Conservation (phyloP, 2,797 vertebrate species). For the Tenualosa ilisha region DNA sequence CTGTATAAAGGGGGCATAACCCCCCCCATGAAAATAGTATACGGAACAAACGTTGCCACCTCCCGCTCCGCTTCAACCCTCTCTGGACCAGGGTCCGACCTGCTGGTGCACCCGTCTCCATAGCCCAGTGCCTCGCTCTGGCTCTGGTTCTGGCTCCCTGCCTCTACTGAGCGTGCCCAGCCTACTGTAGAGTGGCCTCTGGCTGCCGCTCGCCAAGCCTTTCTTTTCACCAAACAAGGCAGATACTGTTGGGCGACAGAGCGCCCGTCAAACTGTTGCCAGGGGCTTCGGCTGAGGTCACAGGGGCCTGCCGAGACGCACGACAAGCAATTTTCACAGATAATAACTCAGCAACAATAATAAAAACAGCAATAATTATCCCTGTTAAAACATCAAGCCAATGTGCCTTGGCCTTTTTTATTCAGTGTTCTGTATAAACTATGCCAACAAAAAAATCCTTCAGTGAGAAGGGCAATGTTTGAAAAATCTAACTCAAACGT, state of each 20-base stretch:
- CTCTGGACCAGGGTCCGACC: background rate
- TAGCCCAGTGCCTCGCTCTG: background rate
- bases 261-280: background rate
- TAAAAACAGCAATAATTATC: background rate
- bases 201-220: slow-evolving; percentile 4
- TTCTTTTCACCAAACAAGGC: slow-evolving; percentile 11
- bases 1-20: too few species aligned
- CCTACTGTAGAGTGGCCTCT: slow-evolving; percentile 10
- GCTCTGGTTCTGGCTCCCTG: background rate
- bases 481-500: background rate
- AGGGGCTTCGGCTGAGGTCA: background rate
- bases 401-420: background rate
- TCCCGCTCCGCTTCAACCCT: too few species aligned
- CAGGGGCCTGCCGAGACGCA: background rate
- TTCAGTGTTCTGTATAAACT: background rate
- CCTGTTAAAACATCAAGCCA: background rate
- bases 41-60: too few species aligned
- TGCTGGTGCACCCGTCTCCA: background rate
- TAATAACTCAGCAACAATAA: background rate
- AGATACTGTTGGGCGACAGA: background rate
- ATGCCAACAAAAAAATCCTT: background rate
- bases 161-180: background rate
- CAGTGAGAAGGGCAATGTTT: background rate
- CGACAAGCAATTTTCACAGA: background rate
- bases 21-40: too few species aligned